A percentile compares a stretch with the other conserved stretches of the same genome.
phyloP scores from a whole-genome alignment of 1,140 invertebrate species.

The Trialeurodes vaporariorum region DNA sequence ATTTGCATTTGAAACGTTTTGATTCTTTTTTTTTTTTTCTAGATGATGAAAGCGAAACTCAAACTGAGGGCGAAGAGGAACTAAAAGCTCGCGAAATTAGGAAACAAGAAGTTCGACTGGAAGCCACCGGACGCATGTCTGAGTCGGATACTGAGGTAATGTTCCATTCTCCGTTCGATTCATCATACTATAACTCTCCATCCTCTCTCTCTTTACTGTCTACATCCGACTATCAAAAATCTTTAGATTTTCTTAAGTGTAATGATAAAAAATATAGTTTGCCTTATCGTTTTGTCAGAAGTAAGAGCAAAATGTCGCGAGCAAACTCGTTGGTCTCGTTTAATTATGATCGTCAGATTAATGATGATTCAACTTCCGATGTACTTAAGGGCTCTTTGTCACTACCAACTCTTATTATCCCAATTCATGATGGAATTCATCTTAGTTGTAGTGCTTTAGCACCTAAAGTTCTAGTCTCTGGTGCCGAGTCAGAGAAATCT shows the following conservation, averaged over 20 bases:
- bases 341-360: no score
- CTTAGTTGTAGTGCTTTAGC: no score
- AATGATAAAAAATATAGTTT: no score
- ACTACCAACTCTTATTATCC: no score
- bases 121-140: conserved; percentile 44
- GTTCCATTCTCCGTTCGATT: conserved; percentile 11
- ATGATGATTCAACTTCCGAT: no score
- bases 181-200: not conserved
- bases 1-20: no score
- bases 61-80: conserved; percentile 60
- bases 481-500: not conserved
- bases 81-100: conserved; percentile 49
- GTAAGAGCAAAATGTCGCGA: no score
- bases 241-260: no score
- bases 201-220: not conserved
- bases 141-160: conserved; percentile 64
- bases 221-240: not conserved
- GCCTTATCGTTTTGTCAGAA: no score
- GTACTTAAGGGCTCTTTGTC: no score
- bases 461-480: not conserved
- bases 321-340: no score
- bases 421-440: no score
- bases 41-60: conserved; percentile 57
- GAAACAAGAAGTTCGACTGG: conserved; percentile 51
- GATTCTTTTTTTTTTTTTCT: conserved; percentile 20